Evolutionary conservation across 2,797 vertebrate species (phyloP).

Genomic region (Pseudopleuronectes americanus): DNA sequence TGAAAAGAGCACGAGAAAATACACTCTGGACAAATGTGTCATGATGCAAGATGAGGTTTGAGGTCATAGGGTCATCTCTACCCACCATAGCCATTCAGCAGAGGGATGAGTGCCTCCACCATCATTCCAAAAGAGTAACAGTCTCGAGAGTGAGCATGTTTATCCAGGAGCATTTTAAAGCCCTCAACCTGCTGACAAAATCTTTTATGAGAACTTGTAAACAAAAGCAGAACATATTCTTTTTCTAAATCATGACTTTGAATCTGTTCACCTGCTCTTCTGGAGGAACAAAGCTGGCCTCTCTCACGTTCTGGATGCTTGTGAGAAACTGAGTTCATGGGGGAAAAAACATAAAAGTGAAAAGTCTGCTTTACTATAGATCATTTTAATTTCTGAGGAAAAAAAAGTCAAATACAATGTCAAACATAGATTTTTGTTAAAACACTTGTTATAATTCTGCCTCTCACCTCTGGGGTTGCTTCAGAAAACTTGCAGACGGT

Average conservation of each 20-base stretch:
- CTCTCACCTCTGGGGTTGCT: conserved; percentile 90
- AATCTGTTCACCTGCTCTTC: conserved; percentile 87
- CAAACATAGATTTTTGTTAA: background rate
- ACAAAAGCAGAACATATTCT: background rate
- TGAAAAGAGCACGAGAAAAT: conserved; percentile 1
- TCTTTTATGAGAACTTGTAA: conserved; percentile 18
- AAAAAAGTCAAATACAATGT: background rate
- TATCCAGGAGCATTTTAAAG: conserved; percentile 85
- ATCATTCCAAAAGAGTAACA: conserved; percentile 91
- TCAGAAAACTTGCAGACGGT: conserved; percentile 93
- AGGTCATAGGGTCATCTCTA: background rate
- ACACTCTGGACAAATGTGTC: background rate
- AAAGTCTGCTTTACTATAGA: background rate
- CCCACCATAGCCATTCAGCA: conserved; percentile 89
- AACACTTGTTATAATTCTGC: background rate
- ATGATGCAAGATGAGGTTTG: background rate
- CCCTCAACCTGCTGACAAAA: conserved; percentile 73
- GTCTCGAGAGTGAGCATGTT: conserved; percentile 90
- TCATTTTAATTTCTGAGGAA: background rate
- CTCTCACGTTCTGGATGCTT: conserved; percentile 86
- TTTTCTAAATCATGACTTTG: background rate
- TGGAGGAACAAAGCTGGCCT: conserved; percentile 86
- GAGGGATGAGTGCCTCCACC: conserved; percentile 87
- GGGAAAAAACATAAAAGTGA: background rate
- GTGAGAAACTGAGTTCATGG: conserved; percentile 86